Conservation (phyloP, 2,797 vertebrate species). For the Paguma larvata region DNA sequence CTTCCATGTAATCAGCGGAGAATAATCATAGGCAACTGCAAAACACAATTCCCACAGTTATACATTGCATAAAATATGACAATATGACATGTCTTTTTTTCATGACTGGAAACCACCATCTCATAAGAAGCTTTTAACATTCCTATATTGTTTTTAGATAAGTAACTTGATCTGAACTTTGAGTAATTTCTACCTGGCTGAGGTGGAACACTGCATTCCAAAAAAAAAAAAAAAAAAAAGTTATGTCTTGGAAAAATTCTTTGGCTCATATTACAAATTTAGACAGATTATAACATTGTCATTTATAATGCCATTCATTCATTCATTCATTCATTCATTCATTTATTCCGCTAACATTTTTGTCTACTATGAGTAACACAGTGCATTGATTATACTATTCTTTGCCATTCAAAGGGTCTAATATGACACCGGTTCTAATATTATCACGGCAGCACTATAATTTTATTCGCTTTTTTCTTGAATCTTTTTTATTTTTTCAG, state of each 20-base stretch:
- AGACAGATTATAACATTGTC: not conserved
- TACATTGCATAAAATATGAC: constrained; percentile 62
- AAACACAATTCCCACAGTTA: constrained; percentile 30
- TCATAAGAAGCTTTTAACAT: not conserved
- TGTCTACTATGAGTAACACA: not conserved
- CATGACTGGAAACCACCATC: not conserved
- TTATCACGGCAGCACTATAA: not conserved
- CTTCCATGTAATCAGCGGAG: constrained; percentile 94
- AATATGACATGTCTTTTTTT: constrained; percentile 12
- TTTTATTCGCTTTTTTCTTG: constrained; percentile 30
- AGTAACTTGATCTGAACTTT: not conserved
- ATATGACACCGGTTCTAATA: not conserved
- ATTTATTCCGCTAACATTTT: constrained; percentile 4
- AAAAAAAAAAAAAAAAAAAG: not conserved
- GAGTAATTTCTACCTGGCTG: not conserved
- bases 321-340: not conserved
- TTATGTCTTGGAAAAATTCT: not conserved
- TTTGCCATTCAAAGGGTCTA: not conserved
- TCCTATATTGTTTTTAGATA: not conserved
- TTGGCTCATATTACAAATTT: constrained; percentile 26
- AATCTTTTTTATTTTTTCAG: not conserved
- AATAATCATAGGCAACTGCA: constrained; percentile 86
- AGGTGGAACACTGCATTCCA: not conserved
- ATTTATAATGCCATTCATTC: not conserved
- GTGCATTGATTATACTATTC: not conserved